Base-by-base conservation (phyloP, 1,140 invertebrate genomes). In the Leptestheria dahalacensis region DNA sequence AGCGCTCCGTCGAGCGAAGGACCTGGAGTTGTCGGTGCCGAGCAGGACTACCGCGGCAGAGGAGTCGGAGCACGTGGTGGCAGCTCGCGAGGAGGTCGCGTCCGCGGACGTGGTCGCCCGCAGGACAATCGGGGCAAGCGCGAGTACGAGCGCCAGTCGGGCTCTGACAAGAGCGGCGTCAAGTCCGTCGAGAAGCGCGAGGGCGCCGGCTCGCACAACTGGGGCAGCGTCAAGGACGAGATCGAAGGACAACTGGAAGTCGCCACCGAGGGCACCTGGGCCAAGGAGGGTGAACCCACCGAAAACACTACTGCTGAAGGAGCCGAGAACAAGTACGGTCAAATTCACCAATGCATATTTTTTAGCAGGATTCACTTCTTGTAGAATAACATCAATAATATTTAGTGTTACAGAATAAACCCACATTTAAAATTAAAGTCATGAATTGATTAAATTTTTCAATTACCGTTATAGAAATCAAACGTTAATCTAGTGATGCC, bases 111-210 rank as follows among this genome's bases (percentile, higher is more conserved):
- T 11, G 66, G 75, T 18, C 73, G 78, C 21, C 75, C 74, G 62
- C 84, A 82, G 68, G 75, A 76, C 62, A 82, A 83, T 64, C 80
- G 84, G 64, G 78, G 85, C 64, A 92, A 91, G 74, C 80, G 90
- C 41, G 91, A 96, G 74, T 96, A 89, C 72, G 92, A 96, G 74
- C 81, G 92, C 62, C 88, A 94, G 72, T 94, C 90, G 68, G 91
- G 91, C 64, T 91, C 88, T 57, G 91, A 95, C 69, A 91, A 88
- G 78, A 93, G 84, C 72, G 90, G 92, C 69, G 84, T 96, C 57
- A 96, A 96, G 75, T 79, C 89, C 61, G 78, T 91, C 64, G 91
- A 96, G 68, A 96, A 97, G 74, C 83, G 87, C 64, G 91, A 96
- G 69, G 93, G 91, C 69, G 84, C 80, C 75, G 93, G 92, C 59